A percentile compares a stretch with the other conserved stretches of the same genome.
These are phyloP conservation scores for Drosophila colorata DNA, from an alignment of 2,888 invertebrate species.

Conservation along the genomic window DNA sequence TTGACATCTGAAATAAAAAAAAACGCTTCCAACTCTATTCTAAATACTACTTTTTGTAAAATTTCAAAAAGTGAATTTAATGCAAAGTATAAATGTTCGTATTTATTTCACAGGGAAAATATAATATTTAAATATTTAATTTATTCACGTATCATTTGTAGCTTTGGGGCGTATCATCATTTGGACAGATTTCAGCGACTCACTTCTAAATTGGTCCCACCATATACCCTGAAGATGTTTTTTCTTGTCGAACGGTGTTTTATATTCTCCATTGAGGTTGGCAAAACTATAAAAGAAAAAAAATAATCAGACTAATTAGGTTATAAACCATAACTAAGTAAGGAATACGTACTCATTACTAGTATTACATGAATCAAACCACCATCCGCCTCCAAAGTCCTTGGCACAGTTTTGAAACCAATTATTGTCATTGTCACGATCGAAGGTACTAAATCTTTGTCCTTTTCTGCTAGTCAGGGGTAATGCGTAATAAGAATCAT, in stretches of 20 bases:
- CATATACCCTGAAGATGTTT: neutral
- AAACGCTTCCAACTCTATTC: too few species aligned
- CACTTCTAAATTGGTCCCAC: neutral
- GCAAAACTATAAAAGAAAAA: neutral
- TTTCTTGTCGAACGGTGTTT: neutral
- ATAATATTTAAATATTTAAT: too few species aligned
- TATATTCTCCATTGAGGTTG: slow-evolving; percentile 13
- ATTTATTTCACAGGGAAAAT: neutral
- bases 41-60: too few species aligned
- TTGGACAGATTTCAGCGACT: neutral
- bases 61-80: too few species aligned
- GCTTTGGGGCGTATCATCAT: slow-evolving; percentile 28
- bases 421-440: slow-evolving; percentile 32
- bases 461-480: neutral
- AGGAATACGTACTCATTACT: neutral
- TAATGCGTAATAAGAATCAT: neutral
- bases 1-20: too few species aligned
- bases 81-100: neutral
- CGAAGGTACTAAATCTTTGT: slow-evolving; percentile 33
- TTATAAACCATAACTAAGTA: neutral
- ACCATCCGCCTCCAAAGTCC: slow-evolving; percentile 26
- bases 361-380: slow-evolving; percentile 8
- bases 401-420: slow-evolving; percentile 35
- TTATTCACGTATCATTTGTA: too few species aligned
- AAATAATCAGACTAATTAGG: too few species aligned